Base-by-base conservation (phyloP, 2,888 invertebrate species). In the Omphaloscelis lunosa region DNA sequence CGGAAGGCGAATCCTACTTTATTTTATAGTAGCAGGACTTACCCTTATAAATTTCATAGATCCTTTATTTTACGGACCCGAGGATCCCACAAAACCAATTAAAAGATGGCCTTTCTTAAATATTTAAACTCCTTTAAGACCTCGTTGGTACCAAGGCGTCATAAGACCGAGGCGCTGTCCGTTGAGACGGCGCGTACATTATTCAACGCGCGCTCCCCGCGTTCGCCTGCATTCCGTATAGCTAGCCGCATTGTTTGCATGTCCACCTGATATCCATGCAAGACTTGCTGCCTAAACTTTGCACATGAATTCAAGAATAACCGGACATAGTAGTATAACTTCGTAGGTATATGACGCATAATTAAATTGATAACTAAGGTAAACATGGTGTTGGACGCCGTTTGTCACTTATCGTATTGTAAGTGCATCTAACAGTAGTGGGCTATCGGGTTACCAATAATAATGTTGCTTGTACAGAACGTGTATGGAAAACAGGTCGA, bases 131-230 rank as follows among this genome's bases (percentile, higher is more conserved):
- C 87, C 87, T 89, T 84, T 83, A 85, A 78, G 83, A 86, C 86
- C 84, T 77, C 75, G 69, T 41, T 61, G 75, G 86, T 89, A 92
- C 92, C 87, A 91, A 90, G 90, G 85, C 85, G 87, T 89, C 90
- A 92, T 92, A 91, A 89, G 89, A 80, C 84, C 88, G 87, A 90
- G 90, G 88, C 88, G 85, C 88, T 93, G 90, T 90, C 90, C 89
- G 84, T 75, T 89, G 91, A 89, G 90, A 89, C 89, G 77, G 85
- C 87, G 88, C 90, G 89, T 94, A 92, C 94, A 95, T 95, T 93
- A 95, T 95, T 95, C 95, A 95, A 92, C 90, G 90, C 92, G 92
- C 90, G 90, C 90, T 83, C 91, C 91, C 89, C 91, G 89, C 90
- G 89, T 90, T 82, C 79, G 85, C 86, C 83, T 88, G 93, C 93